phyloP scores from a whole-genome alignment of 2,888 invertebrate genomes.

The Schrankia costaestrigalis region DNA sequence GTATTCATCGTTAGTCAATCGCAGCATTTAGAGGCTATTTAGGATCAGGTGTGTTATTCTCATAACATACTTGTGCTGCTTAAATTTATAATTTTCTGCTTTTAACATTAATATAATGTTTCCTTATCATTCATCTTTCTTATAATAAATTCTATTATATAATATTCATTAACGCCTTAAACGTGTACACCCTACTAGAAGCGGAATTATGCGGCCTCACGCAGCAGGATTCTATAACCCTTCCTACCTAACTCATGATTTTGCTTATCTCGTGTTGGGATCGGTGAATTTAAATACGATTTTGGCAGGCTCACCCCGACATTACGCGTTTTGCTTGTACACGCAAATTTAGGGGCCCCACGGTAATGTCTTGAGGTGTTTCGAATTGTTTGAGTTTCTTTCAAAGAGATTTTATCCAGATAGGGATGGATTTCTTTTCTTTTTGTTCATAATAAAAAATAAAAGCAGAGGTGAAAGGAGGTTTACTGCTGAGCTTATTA shows the following conservation, averaged over 20 bases:
- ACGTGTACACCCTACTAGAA: slow-evolving; percentile 54
- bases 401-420: slow-evolving; percentile 33
- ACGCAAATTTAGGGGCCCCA: slow-evolving; percentile 55
- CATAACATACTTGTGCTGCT: too few relatives aligned
- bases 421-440: slow-evolving; percentile 33
- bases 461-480: slow-evolving; percentile 10
- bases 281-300: slow-evolving; percentile 76
- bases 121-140: too few relatives aligned
- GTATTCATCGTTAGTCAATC: too few relatives aligned
- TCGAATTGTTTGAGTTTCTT: slow-evolving; percentile 48
- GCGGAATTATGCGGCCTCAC: slow-evolving; percentile 76
- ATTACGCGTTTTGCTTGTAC: slow-evolving; percentile 57
- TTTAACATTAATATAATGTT: too few relatives aligned
- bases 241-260: slow-evolving; percentile 74
- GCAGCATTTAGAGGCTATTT: too few relatives aligned
- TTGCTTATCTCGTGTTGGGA: slow-evolving; percentile 72
- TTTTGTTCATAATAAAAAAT: slow-evolving; percentile 19
- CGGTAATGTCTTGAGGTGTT: slow-evolving; percentile 50
- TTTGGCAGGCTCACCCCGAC: slow-evolving; percentile 59
- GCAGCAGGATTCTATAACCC: slow-evolving; percentile 73
- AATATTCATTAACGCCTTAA: slow-evolving; percentile 37
- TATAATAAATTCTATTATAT: too few relatives aligned
- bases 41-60: too few relatives aligned
- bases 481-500: slow-evolving; percentile 14
- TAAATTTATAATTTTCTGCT: too few relatives aligned